Conservation (phyloP, 2,888 invertebrate species). For the Epirrhoe alternata region DNA sequence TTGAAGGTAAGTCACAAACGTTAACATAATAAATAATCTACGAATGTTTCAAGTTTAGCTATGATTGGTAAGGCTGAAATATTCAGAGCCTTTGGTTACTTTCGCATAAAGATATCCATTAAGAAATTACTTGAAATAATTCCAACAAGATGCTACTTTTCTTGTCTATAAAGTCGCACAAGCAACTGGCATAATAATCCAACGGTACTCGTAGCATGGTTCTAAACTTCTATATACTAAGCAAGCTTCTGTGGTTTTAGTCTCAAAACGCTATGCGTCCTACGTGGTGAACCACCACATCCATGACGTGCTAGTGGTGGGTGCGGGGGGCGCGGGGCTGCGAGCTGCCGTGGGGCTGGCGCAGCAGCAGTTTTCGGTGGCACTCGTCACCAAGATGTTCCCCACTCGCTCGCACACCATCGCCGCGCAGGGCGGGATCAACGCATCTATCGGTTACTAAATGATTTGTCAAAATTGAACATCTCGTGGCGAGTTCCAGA, state of each 20-base stretch:
- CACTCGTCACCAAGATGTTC: slow-evolving; percentile 97
- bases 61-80: too few relatives aligned
- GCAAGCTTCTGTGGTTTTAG: slow-evolving; percentile 30
- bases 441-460: slow-evolving; percentile 93
- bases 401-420: slow-evolving; percentile 99
- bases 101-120: too few relatives aligned
- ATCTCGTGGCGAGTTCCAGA: too few relatives aligned
- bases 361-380: slow-evolving; percentile 96
- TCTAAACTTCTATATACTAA: too few relatives aligned
- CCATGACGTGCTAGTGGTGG: slow-evolving; percentile 97
- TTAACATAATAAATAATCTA: too few relatives aligned
- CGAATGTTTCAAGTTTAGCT: too few relatives aligned
- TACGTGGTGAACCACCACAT: slow-evolving; percentile 96
- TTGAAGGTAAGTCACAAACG: neutral
- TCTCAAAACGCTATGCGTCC: slow-evolving; percentile 59
- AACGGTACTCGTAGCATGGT: too few relatives aligned
- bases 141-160: too few relatives aligned
- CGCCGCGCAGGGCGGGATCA: slow-evolving; percentile 99
- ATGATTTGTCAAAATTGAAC: neutral
- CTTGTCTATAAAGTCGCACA: too few relatives aligned
- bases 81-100: too few relatives aligned
- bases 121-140: too few relatives aligned
- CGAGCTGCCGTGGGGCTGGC: slow-evolving; percentile 97
- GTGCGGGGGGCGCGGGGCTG: slow-evolving; percentile 98
- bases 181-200: too few relatives aligned